Evolutionary conservation across 2,113 vertebrate genomes (phyloP), one percentile per base, ranked within the genome.

Genomic region (Platichthys flesus): DNA sequence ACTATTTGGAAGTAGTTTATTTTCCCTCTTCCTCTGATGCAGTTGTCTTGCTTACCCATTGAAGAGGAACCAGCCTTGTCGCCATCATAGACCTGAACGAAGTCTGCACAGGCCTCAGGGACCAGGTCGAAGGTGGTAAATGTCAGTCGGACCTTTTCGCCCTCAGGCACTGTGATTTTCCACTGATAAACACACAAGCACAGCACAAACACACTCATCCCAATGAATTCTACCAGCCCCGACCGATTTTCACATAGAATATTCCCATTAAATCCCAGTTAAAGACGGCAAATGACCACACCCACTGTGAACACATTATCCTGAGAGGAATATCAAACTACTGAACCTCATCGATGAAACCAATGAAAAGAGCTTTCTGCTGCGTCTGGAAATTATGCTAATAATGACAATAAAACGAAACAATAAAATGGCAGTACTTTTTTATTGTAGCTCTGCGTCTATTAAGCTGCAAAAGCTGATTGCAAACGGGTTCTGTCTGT

Each of bases 111-210:
- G 73, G 76, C 86, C 23, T 93, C 91, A 1, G 91, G 90, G 28
- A 92, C 87, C 69, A 95, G 87, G 78, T 95, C 90, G 76, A 95
- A 95, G 14, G 76, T 75, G 14, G 81, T 90, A 60, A 95, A 94
- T 1, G 91, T 93, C 70, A 95, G 84, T 54, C 68, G 89, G 65
- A 95, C 78, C 57, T 13, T 88, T 63, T 93, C 74, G 2, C 90
- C 85, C 62, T 85, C 69, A 13, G 92, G 88, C 23, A 95, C 93
- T 0, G 74, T 86, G 63, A 96, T 91, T 57, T n/a, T 91, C 90
- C 88, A 89, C 86, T 92, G 81, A 73, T 65, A 47, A 71, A 51
- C 56, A 71, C 12, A 63, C 45, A 88, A 45, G 14, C 61, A 45
- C 37, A 37, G 13, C 0, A 67, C 21, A 67, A n/a, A 23, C 13